Evolutionary conservation across 30 jellyfish, hydroid and myxozoan genomes (phyloP), one percentile per base, ranked within the genome.

Genomic region (Catostylus mosaicus): DNA sequence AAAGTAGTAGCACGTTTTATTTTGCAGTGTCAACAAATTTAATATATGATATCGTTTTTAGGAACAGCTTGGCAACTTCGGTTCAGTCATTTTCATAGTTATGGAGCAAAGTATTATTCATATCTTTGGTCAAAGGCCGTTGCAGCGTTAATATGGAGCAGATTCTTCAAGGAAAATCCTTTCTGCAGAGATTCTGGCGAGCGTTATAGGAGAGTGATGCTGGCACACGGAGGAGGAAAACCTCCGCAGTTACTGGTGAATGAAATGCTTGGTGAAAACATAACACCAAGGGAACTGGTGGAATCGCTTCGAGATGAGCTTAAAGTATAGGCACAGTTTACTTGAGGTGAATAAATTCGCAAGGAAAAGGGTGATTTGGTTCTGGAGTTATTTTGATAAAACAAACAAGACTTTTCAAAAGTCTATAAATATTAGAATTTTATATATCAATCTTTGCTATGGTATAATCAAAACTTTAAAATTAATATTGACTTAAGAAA

Each of bases 61-160:
- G 98, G 96, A 16, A 83, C 96, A n/a, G 95, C 96, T 14, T 92
- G 98, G 98, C 98, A 92, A 52, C 87, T 92, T 33, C 96, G 98
- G 12, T 93, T 93, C 89, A 83, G 96, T 60, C 99, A 93, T 63
- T 93, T 93, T 82, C 92, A 77, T 48, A 84, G 97, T 56, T 93
- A 93, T 32, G 97, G 95, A 72, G 97, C 99, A 18, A 93, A 83
- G 70, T 93, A 93, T 74, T 93, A 93, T 81, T 80, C 99, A 9
- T 93, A 93, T 68, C 73, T 93, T 0, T 93, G 99, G 99, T 82
- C 97, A 23, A 88, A 93, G 67, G 99, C 97, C 3, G 96, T 88
- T 18, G 97, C 99, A 8, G 90, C 97, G 16, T 80, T 68, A 32
- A 76, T 93, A 3, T 93, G 99, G 99, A 72, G 87, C 43, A 66